These are phyloP conservation scores for Grammomys surdaster DNA, from an alignment of 2,113 vertebrate genomes.

Conservation along the genomic window DNA sequence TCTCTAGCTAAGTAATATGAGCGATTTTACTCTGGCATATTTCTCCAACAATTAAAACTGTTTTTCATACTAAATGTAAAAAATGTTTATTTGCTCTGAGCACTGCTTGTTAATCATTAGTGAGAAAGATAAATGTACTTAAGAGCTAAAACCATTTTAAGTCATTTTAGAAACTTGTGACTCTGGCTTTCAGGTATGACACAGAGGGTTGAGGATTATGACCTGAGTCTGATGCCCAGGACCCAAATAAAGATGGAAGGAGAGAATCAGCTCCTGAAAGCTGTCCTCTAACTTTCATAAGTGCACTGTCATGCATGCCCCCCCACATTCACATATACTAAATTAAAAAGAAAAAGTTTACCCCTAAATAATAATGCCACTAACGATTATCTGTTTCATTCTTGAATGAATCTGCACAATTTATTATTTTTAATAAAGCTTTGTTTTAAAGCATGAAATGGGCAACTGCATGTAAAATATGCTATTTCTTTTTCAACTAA, in stretches of 20 bases:
- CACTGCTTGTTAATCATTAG: not conserved
- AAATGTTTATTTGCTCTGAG: not conserved
- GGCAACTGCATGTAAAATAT: not conserved
- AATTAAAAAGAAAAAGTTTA: not conserved
- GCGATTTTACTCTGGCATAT: constrained; percentile 3
- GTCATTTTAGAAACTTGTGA: not conserved
- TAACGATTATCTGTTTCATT: not conserved
- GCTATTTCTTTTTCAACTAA: constrained; percentile 33
- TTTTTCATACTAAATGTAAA: constrained; percentile 41
- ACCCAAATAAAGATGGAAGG: not conserved
- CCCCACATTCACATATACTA: not conserved
- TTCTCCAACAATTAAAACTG: constrained; percentile 8
- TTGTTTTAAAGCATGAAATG: constrained; percentile 53
- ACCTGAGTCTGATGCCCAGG: not conserved
- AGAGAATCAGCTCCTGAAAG: not conserved
- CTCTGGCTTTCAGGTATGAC: not conserved
- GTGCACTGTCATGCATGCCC: not conserved
- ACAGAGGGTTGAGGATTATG: not conserved
- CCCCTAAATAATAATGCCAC: not conserved
- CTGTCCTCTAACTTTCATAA: not conserved
- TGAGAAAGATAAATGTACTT: constrained; percentile 37
- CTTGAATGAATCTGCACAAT: not conserved
- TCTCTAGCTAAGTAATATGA: constrained; percentile 13
- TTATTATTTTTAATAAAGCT: constrained; percentile 49
- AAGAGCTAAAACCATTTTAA: not conserved